Conservation (phyloP, 2,888 invertebrate genomes). For the Drosophila kambysellisi region DNA sequence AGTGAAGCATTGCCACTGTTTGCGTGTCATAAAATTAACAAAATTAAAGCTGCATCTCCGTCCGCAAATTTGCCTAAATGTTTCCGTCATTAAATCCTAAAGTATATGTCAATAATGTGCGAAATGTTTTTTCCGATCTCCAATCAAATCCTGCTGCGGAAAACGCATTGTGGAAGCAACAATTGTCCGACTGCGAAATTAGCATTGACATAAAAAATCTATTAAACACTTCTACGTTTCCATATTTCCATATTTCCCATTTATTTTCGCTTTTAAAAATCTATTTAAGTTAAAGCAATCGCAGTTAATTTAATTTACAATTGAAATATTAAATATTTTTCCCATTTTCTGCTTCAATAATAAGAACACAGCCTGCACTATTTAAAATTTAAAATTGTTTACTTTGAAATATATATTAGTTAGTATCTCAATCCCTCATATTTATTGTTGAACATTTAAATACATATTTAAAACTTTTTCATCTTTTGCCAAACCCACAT, state of each 20-base stretch:
- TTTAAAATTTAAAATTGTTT: not conserved
- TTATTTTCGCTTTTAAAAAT: not conserved
- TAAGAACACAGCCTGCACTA: not conserved
- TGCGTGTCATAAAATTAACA: conserved; percentile 40
- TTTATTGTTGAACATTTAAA: not conserved
- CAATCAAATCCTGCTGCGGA: conserved; percentile 45
- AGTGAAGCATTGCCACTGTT: conserved; percentile 33
- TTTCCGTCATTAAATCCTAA: conserved; percentile 55
- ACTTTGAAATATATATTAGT: no score
- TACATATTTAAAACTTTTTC: not conserved
- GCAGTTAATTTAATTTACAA: no score
- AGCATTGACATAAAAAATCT: conserved; percentile 27
- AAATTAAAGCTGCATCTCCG: conserved; percentile 45
- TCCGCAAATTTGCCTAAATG: conserved; percentile 56
- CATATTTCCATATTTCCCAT: not conserved
- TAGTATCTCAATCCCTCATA: not conserved
- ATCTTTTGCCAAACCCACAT: not conserved
- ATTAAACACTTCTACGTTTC: not conserved
- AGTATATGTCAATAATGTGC: conserved; percentile 66
- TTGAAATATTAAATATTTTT: no score
- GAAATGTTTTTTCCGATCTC: conserved; percentile 37
- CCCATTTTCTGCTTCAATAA: no score
- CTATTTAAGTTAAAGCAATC: not conserved
- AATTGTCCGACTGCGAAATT: conserved; percentile 22
- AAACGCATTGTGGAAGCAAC: conserved; percentile 38